Base-by-base conservation (phyloP, 2,797 vertebrate species). In the Epinephelus malabaricus region DNA sequence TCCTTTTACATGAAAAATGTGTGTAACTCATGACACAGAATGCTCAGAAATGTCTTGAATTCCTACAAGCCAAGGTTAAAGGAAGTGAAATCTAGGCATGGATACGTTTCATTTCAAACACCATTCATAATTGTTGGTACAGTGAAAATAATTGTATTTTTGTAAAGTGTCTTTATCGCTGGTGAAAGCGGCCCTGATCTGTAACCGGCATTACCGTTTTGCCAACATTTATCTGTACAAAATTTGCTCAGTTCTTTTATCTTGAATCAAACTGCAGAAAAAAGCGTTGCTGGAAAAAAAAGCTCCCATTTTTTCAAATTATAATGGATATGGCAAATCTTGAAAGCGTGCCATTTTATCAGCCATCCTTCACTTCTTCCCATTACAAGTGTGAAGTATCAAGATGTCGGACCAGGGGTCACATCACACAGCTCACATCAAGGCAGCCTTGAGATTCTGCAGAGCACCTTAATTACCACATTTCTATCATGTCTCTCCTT, bases 401-500 rank as follows among this genome's bases (percentile, higher is more conserved):
- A 69, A 81, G 59, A 74, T 54, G 49, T 85, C 77, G 67, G 73
- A 73, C 66, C 23, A 46, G 60, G 64, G 67, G 67, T 82, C 61
- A 62, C 47, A 67, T 78, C 63, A 30, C 56, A 64, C 43, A 5
- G 15, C 47, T 61, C 62, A 53, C 67, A 72, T 73, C 46, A 60
- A 54, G 47, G 43, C 40, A 83, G 65, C 55, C 55, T 84, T 55
- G 53, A 62, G 50, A 68, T 60, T 40, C 59, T 68, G 23, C 1
- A 1, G 51, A 83, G 53, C 45, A 60, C 15, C 68, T 79, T 45
- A 78, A 75, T 84, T 60, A 79, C 66, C 46, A 58, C 30, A 78
- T 70, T 76, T 59, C 61, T 65, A 61, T 87, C 51, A 69, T 61
- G 47, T 74, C 62, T 49, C 45, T 62, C 55, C 69, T 49, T 0